Base-by-base conservation (phyloP, 2,113 vertebrate genomes). In the Microcebus tavaratra region DNA sequence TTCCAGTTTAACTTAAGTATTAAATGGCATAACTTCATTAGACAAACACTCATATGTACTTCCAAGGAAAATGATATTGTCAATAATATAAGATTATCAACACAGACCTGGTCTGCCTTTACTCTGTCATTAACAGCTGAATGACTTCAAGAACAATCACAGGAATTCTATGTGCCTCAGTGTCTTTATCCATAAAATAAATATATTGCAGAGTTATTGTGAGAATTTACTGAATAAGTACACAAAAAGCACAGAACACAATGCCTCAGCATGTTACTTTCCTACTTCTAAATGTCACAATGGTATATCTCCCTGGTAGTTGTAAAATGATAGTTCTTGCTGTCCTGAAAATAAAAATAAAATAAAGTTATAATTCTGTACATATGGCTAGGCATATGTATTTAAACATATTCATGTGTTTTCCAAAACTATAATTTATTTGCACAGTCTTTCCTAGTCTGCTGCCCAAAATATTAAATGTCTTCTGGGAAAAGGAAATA, bases 361-460 rank as follows among this genome's bases (percentile, higher is more conserved):
- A 50, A 80, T 90, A 85, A 53, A 96, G 11, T 29, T 93, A 68
- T 27, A 96, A 59, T 90, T 81, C 0, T 93, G 55, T 90, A 92
- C 88, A 97, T 96, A 82, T 83, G 68, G 61, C 55, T 84, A 94
- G 15, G 63, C 63, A 95, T 81, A 61, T 55, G 68, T 70, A 92
- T 45, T 61, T 97, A 95, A 92, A 57, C n/a, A 45, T 96, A 89
- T 72, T 97, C 55, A 86, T 87, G 18, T 95, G 92, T 95, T 65
- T 90, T 97, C 89, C 57, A 76, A 29, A 95, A 91, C 31, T 96
- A 48, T 8, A 5, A 86, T 95, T 91, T 20, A 88, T 97, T 94
- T 97, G 63, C 55, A 97, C 83, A 94, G 48, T 36, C 14, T 50
- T 81, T 93, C 94, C 88, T 87, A 97, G 39, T 45, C 10, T 65